phyloP scores from a whole-genome alignment of 2,888 invertebrate species.

The Oithona nana region DNA sequence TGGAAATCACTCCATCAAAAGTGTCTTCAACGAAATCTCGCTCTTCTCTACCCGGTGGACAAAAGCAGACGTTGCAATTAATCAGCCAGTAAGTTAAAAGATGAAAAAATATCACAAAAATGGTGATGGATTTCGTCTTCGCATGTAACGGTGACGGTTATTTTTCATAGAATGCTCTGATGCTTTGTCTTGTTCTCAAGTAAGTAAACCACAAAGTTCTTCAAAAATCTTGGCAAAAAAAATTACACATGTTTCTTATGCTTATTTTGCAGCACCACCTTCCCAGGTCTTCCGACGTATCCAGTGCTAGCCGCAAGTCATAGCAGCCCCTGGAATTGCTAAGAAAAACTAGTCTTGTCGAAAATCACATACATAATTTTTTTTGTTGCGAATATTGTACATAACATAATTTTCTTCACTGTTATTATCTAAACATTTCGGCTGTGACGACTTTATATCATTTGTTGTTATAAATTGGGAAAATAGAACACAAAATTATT shows the following conservation, averaged over 20 bases:
- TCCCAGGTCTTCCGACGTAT: conserved; percentile 8
- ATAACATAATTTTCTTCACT: no score
- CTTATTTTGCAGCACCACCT: not conserved
- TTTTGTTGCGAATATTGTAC: no score
- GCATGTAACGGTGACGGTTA: not conserved
- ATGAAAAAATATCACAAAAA: not conserved
- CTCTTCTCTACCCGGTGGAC: not conserved
- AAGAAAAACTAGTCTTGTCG: no score
- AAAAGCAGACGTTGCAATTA: not conserved
- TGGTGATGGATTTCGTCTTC: not conserved
- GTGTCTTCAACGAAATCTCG: not conserved
- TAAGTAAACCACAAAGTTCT: not conserved
- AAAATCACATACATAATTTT: no score
- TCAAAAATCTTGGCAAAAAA: not conserved
- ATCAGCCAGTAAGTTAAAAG: not conserved
- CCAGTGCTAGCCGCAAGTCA: conserved; percentile 10
- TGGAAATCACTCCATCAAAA: not conserved
- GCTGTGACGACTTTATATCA: no score
- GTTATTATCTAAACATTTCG: no score
- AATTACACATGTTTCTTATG: no score
- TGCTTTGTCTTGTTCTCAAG: no score
- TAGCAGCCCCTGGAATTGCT: conserved; percentile 12
- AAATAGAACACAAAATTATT: no score
- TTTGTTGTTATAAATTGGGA: no score
- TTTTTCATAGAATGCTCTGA: no score